Base-by-base conservation (phyloP, 2,113 vertebrate species). In the Chaetodon trifascialis region DNA sequence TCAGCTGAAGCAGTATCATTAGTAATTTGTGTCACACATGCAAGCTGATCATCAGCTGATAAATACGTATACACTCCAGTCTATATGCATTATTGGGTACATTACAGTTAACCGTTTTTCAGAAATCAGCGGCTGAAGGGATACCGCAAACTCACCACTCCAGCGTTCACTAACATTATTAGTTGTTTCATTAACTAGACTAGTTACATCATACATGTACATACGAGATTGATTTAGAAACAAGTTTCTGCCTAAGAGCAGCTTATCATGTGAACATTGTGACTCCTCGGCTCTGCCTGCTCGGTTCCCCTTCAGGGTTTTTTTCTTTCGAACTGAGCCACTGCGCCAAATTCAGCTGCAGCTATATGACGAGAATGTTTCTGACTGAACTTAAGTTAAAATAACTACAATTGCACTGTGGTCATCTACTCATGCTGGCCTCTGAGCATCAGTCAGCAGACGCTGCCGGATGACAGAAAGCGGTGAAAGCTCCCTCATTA, bases 401-500 rank as follows among this genome's bases (percentile, higher is more conserved):
- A 38, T 74, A 60, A 58, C 46, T 36, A 14, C 40, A 73, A 38
- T 60, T 30, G 51, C 42, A 62, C 55, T 14, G 63, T 30, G 44
- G 70, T 55, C 30, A 36, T 40, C 16, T 21, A 40, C 68, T 63
- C 16, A 1, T 36, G 7, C 69, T 42, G 66, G 71, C 47, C 75
- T 75, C 68, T 68, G 44, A 74, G 76, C 74, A 51, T 85, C 85
- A 81, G 67, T 64, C 68, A 85, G 46, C 51, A 66, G 73, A 75
- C 76, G 85, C 84, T 87, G 56, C 77, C 60, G 54, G 16, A 90
- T 66, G 55, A 92, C 92, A 91, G 54, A 76, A 88, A 91, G 34
- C 54, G 72, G 89, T 92, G 80, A 93, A 93, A 79, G 91, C 79
- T 94, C 90, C 82, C 80, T 88, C 12, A 23, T 94, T 96, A 96